Percentiles rank a stretch among this genome's conserved stretches.
These are phyloP conservation scores for Ceyx erithaca DNA, from an alignment of 2,797 vertebrate genomes.

Conservation along the genomic window DNA sequence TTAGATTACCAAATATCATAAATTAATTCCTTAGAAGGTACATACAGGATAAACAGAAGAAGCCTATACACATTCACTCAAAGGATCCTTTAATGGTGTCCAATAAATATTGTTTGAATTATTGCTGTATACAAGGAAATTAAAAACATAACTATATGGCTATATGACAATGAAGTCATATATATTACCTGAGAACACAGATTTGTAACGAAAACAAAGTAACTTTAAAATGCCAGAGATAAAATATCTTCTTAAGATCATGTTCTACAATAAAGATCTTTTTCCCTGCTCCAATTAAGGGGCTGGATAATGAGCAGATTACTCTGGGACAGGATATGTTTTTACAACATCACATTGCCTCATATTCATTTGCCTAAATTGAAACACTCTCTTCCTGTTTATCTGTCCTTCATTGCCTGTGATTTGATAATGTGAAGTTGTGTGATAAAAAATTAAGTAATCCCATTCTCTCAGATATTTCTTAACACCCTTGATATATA, in stretches of 20 bases:
- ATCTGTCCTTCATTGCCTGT: not conserved
- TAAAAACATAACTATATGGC: not conserved
- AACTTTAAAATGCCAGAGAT: not conserved
- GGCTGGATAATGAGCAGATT: not conserved
- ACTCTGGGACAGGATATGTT: not conserved
- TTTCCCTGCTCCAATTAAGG: not conserved
- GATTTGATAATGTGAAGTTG: not conserved
- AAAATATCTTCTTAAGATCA: not conserved
- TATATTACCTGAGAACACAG: not conserved
- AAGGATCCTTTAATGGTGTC: not conserved
- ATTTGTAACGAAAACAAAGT: not conserved
- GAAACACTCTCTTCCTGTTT: not conserved
- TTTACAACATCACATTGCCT: not conserved
- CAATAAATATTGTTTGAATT: not conserved
- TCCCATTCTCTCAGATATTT: not conserved
- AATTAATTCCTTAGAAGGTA: not conserved
- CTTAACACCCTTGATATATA: not conserved
- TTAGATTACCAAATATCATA: not conserved
- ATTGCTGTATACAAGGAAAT: not conserved
- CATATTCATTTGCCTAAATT: not conserved
- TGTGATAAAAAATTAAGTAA: not conserved
- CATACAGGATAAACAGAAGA: not conserved
- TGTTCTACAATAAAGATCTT: not conserved
- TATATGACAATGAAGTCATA: not conserved
- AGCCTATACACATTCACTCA: not conserved